Percentiles rank a stretch among this genome's conserved stretches.
phyloP scores from a whole-genome alignment of 1,140 invertebrate species.

The Aphelinus certus region DNA sequence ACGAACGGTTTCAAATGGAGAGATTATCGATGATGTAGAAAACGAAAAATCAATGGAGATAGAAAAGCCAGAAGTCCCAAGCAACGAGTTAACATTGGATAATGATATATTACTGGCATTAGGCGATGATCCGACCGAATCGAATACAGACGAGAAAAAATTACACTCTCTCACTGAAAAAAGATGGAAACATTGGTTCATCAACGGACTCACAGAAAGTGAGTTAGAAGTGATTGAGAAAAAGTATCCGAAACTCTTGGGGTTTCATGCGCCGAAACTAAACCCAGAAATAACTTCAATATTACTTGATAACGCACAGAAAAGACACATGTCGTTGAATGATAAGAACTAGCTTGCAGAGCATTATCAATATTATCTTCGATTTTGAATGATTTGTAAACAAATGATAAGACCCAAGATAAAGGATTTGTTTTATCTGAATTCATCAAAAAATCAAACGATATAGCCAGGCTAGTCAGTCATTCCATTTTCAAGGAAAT shows the following conservation, averaged over 20 bases:
- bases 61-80: too few species aligned
- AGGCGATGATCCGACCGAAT: not conserved
- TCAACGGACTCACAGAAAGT: not conserved
- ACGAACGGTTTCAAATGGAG: too few species aligned
- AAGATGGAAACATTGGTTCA: not conserved
- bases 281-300: not conserved
- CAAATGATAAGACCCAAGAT: not conserved
- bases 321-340: not conserved
- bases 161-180: not conserved
- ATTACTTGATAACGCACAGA: not conserved
- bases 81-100: not conserved
- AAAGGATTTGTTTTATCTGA: not conserved
- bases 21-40: too few species aligned
- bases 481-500: not conserved
- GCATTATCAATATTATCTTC: not conserved
- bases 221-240: not conserved
- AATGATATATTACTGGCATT: not conserved
- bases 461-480: not conserved
- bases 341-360: not conserved
- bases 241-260: not conserved
- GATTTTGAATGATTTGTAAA: not conserved
- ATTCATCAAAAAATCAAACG: not conserved
- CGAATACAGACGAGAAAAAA: not conserved
- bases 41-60: too few species aligned
- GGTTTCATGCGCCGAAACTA: not conserved